These are phyloP conservation scores for Hydrotaea diabolus DNA, from an alignment of 2,888 invertebrate species.

Conservation along the genomic window DNA sequence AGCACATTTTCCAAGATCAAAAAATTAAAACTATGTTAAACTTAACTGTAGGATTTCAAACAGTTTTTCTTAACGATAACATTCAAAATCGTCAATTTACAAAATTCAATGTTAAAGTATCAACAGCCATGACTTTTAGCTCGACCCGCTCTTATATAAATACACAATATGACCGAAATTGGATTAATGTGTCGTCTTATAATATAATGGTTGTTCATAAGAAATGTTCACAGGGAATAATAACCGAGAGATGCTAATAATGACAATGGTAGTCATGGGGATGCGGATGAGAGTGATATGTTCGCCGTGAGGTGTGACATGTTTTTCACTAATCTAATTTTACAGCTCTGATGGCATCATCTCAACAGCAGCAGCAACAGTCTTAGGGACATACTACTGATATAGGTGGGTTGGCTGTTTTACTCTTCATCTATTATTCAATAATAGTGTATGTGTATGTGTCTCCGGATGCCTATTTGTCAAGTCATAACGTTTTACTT, in stretches of 20 bases:
- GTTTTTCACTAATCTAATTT: slow-evolving; percentile 12
- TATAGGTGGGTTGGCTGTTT: too few relatives aligned
- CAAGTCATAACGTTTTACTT: slow-evolving; percentile 24
- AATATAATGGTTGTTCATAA: slow-evolving; percentile 11
- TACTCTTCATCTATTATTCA: slow-evolving; percentile 12
- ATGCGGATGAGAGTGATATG: background rate
- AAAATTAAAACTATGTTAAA: too few relatives aligned
- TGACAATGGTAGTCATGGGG: background rate
- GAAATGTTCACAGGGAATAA: background rate
- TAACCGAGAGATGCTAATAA: too few relatives aligned
- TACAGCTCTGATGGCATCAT: background rate
- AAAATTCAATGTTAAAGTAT: too few relatives aligned
- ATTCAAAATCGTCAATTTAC: too few relatives aligned
- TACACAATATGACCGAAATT: background rate
- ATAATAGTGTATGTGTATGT: background rate
- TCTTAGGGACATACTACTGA: too few relatives aligned
- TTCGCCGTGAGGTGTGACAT: background rate
- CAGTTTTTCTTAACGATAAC: too few relatives aligned
- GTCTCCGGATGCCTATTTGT: slow-evolving; percentile 32
- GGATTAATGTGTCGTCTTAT: slow-evolving; percentile 14
- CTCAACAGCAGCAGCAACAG: background rate
- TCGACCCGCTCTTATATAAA: background rate
- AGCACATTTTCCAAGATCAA: too few relatives aligned
- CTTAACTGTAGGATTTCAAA: too few relatives aligned
- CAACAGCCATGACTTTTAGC: too few relatives aligned